A percentile compares a stretch with the other conserved stretches of the same genome.
Conservation (phyloP, 1,140 invertebrate species). For the Dendroctonus valens region DNA sequence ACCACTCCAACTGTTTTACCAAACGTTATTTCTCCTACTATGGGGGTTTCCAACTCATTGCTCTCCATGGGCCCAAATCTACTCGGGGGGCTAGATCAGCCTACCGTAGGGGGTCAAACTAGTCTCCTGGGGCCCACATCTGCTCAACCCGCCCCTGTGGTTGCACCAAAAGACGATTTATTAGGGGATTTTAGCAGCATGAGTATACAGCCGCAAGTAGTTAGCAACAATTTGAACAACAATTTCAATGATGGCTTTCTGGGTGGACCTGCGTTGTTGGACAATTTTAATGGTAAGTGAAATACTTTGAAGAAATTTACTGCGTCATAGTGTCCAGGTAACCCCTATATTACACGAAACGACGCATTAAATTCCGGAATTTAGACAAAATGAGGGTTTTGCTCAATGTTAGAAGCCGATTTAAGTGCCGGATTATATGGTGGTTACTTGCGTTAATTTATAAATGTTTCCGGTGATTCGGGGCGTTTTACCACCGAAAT, state of each 20-base stretch:
- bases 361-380: too few species aligned
- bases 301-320: too few species aligned
- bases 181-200: conserved; percentile 56
- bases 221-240: conserved; percentile 31
- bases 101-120: not conserved
- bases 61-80: conserved; percentile 8
- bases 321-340: too few species aligned
- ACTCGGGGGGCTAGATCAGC: conserved; percentile 10
- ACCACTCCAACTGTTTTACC: conserved; percentile 26
- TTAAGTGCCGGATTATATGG: too few species aligned
- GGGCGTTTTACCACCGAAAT: too few species aligned
- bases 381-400: too few species aligned
- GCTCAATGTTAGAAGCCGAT: too few species aligned
- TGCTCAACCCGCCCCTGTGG: conserved; percentile 22
- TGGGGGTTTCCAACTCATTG: conserved; percentile 17
- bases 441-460: too few species aligned
- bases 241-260: conserved; percentile 28
- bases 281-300: conserved; percentile 38
- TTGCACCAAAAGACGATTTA: conserved; percentile 52
- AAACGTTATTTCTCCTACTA: conserved; percentile 18
- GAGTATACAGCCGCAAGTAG: conserved; percentile 38
- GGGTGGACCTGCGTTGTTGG: conserved; percentile 32
- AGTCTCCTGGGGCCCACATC: not conserved
- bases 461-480: too few species aligned
- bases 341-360: too few species aligned